Evolutionary conservation across 2,113 vertebrate species (phyloP).

Genomic region (Lamprologus tigripictilis): DNA sequence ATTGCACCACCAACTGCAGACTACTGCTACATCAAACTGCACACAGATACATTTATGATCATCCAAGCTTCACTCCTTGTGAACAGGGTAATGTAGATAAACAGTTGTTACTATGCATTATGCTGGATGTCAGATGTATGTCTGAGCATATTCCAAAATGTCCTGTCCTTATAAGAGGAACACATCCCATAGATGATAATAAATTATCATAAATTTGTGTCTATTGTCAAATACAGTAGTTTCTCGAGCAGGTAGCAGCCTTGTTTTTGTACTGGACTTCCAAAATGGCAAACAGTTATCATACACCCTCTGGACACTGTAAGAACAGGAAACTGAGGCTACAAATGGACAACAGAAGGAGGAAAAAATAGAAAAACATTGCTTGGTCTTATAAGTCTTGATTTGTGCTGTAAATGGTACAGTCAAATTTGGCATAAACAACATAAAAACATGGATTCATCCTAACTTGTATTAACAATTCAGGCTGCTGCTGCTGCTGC

Average conservation of each 20-base stretch:
- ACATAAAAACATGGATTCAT: neutral
- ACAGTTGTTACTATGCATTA: neutral
- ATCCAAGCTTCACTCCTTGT: neutral
- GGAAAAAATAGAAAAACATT: neutral
- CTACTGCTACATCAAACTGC: neutral
- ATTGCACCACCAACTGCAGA: neutral
- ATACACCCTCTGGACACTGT: neutral
- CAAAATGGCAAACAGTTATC: neutral
- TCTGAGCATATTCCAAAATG: neutral
- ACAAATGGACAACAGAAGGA: neutral
- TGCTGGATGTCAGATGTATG: neutral
- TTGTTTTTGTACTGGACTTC: neutral
- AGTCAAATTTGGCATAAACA: neutral
- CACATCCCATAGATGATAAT: neutral
- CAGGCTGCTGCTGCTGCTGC: accelerated
- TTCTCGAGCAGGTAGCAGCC: neutral
- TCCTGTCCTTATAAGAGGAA: neutral
- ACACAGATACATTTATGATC: neutral
- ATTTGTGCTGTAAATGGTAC: neutral
- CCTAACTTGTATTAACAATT: neutral
- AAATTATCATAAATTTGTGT: neutral
- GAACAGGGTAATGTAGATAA: neutral
- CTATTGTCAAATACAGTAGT: neutral
- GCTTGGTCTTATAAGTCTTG: neutral
- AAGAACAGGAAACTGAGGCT: neutral